A percentile compares a stretch with the other conserved stretches of the same genome.
Evolutionary conservation across 2,113 vertebrate genomes (phyloP).

Genomic region (Chionodraco myersi): DNA sequence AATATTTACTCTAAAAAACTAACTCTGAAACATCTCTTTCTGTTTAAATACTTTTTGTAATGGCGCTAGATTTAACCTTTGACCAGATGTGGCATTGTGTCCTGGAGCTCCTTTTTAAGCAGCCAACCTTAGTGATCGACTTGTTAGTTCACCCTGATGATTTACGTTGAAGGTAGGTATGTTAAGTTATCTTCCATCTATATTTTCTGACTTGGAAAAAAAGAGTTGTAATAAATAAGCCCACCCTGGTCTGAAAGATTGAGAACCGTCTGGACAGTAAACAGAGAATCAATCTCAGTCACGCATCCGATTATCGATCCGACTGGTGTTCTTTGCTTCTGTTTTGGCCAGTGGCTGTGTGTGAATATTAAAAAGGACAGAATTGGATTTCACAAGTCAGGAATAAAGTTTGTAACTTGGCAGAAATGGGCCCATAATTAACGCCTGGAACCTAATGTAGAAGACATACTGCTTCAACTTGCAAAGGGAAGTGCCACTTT

Average conservation of each 20-base stretch:
- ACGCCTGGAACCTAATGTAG: not conserved
- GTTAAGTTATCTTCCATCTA: not conserved
- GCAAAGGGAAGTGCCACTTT: too few relatives aligned
- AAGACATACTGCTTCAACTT: too few relatives aligned
- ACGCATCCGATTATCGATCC: not conserved
- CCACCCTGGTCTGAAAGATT: slow-evolving; percentile 12
- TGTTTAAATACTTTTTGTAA: not conserved
- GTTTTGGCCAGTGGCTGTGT: not conserved
- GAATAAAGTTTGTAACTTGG: not conserved
- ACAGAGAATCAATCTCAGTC: not conserved
- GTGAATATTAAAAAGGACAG: not conserved
- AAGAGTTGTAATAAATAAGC: slow-evolving; percentile 16
- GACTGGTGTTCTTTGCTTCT: slow-evolving; percentile 1
- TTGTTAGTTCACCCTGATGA: slow-evolving; percentile 12
- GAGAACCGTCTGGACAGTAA: not conserved
- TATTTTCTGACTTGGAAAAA: slow-evolving; percentile 5
- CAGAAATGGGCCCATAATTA: not conserved
- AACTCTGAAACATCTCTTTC: slow-evolving; percentile 1
- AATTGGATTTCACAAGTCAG: not conserved
- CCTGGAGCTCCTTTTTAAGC: slow-evolving; percentile 13
- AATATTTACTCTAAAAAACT: slow-evolving; percentile 13
- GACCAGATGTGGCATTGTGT: not conserved
- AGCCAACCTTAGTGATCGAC: not conserved
- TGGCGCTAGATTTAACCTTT: slow-evolving; percentile 17
- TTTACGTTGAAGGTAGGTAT: slow-evolving; percentile 26